These are phyloP conservation scores for Tenrec ecaudatus DNA, from an alignment of 2,113 vertebrate genomes.

Conservation along the genomic window DNA sequence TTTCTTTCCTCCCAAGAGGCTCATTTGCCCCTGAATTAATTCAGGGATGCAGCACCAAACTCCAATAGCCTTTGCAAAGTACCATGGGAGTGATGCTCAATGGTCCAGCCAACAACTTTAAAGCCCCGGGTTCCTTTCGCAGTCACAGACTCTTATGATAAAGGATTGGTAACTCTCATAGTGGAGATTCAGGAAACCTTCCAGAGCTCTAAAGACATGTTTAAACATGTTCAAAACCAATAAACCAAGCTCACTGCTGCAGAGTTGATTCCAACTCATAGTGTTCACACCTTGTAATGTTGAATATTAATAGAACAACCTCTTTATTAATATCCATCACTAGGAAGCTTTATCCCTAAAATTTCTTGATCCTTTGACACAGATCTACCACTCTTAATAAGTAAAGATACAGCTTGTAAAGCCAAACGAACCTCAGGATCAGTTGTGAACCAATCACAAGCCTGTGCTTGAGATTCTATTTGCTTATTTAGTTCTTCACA, in stretches of 20 bases:
- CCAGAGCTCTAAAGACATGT: accelerated
- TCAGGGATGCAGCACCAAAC: accelerated
- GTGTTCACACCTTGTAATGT: not conserved
- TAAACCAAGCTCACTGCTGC: too few species aligned
- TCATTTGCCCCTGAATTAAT: not conserved
- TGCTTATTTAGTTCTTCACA: too few species aligned
- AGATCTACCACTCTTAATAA: not conserved
- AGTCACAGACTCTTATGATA: accelerated
- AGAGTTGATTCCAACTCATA: too few species aligned
- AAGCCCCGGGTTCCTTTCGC: accelerated
- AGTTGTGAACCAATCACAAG: too few species aligned
- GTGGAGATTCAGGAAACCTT: not conserved
- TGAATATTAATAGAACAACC: not conserved
- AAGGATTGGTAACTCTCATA: accelerated
- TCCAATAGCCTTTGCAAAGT: not conserved
- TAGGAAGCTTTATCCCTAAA: not conserved
- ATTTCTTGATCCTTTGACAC: not conserved
- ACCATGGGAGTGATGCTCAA: not conserved
- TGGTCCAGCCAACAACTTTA: too few species aligned
- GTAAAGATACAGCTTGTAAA: too few species aligned
- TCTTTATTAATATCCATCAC: not conserved
- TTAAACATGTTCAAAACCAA: too few species aligned
- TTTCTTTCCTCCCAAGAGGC: not conserved
- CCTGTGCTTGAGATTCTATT: too few species aligned
- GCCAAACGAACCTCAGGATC: too few species aligned